These are phyloP conservation scores for Platyscapa corneri DNA, from an alignment of 1,140 invertebrate genomes.

Conservation along the genomic window DNA sequence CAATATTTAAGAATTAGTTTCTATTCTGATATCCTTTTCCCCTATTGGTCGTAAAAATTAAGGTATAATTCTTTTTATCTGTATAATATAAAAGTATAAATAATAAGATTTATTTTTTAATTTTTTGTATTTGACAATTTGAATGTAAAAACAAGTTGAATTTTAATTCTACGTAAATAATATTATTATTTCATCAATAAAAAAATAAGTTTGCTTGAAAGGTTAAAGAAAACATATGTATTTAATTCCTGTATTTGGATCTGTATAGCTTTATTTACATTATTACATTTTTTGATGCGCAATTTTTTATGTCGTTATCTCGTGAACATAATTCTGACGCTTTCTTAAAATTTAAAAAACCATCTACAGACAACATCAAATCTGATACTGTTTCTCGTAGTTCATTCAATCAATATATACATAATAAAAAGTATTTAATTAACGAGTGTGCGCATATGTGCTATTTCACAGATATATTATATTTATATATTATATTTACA, in stretches of 20 bases:
- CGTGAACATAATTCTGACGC: slow-evolving; percentile 45
- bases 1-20: slow-evolving; percentile 27
- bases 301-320: slow-evolving; percentile 9
- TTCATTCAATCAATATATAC: slow-evolving; percentile 46
- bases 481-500: slow-evolving; percentile 42
- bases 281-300: slow-evolving; percentile 48
- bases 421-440: slow-evolving; percentile 50
- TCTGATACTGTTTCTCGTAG: slow-evolving; percentile 18
- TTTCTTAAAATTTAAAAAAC: slow-evolving; percentile 56
- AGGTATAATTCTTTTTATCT: neutral
- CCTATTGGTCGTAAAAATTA: neutral
- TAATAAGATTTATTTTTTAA: neutral
- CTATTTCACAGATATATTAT: slow-evolving; percentile 34
- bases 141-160: no score
- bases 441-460: slow-evolving; percentile 6
- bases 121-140: no score
- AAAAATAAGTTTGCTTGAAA: neutral
- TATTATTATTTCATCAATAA: neutral
- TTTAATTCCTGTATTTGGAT: slow-evolving; percentile 37
- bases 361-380: slow-evolving; percentile 49
- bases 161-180: no score
- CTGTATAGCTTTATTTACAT: slow-evolving; percentile 56
- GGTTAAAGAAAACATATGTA: slow-evolving; percentile 33
- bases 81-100: neutral
- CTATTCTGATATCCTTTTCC: neutral